Evolutionary conservation across 2,113 vertebrate species (phyloP), one percentile per base, ranked within the genome.

Genomic region (Chiloscyllium plagiosum): DNA sequence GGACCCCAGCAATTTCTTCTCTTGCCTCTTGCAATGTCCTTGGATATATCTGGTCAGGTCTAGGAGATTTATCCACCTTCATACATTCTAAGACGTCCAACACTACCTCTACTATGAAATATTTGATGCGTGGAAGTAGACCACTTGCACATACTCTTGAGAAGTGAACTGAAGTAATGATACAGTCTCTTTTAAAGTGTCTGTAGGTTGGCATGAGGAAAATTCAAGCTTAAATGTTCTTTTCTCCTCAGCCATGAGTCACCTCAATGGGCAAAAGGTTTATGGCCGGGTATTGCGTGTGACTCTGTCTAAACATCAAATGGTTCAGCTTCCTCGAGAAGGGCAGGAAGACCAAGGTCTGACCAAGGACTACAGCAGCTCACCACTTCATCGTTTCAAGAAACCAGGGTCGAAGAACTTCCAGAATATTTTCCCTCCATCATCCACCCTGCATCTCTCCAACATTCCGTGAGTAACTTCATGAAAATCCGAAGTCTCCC

Each of bases 371-470:
- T 99, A 98, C 76, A 98, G 97, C 92, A 97, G 98, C 95, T 98
- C 98, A 96, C 98, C 98, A 56, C 96, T 99, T 96, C 98, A 98
- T 97, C 98, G 98, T 96, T 99, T 98, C 97, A 98, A 98, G 97
- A 98, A 97, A 50, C 97, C 98, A 76, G 97, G 97, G 80, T 98
- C 98, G 72, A 98, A 97, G 96, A 98, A 98, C 96, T 98, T 98
- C 96, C 97, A 98, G 95, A 98, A 98, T 96, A 98, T 99, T 94
- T 98, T 98, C 95, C 98, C 98, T 96, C 98, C 98, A 0, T 98
- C 98, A 96, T 98, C 97, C 56, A 99, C 98, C 2, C 97, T 99
- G 95, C 98, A 98, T 97, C 98, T 99, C 87, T 98, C 98, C 96
- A 99, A 98, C 96, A 98, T 99, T 95, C 98, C 98, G 98, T 99